Evolutionary conservation across 2,113 vertebrate species (phyloP).

Genomic region (Psittacula cyanocephala): DNA sequence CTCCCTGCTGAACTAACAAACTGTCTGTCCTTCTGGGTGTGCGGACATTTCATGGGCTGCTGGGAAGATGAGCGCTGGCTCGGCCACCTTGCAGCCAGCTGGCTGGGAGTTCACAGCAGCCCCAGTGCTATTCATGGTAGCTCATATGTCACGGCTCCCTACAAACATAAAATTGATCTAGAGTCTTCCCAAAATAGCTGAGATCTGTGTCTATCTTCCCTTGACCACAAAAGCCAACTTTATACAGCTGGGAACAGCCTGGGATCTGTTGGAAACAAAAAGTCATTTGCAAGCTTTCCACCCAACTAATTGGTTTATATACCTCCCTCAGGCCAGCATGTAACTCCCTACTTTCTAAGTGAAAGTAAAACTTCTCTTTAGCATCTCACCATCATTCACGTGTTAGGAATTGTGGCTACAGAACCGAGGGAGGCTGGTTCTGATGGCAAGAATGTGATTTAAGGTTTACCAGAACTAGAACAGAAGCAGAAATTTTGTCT

Average conservation of each 20-base stretch:
- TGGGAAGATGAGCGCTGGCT: neutral
- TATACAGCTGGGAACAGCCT: neutral
- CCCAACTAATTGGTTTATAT: neutral
- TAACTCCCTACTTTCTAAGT: neutral
- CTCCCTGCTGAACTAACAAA: neutral
- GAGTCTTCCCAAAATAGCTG: neutral
- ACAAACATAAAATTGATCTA: constrained; percentile 35
- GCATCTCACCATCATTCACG: neutral
- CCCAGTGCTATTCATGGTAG: neutral
- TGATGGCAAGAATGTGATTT: neutral
- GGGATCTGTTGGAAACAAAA: constrained; percentile 25
- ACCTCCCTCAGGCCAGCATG: neutral
- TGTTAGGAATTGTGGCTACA: neutral
- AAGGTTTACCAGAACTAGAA: neutral
- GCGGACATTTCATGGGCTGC: fast-evolving
- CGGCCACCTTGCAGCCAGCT: neutral
- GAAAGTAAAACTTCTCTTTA: neutral
- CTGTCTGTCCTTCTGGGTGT: fast-evolving
- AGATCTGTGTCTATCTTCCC: neutral
- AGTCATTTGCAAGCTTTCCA: neutral
- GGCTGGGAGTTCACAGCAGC: constrained; percentile 38
- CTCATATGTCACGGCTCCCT: neutral
- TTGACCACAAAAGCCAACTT: neutral
- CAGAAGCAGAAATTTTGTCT: neutral
- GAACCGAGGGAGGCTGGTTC: neutral